Evolutionary conservation across 37 sponge, comb jelly and placozoan species (phyloP).

Genomic region (Dysidea cf. avara): DNA sequence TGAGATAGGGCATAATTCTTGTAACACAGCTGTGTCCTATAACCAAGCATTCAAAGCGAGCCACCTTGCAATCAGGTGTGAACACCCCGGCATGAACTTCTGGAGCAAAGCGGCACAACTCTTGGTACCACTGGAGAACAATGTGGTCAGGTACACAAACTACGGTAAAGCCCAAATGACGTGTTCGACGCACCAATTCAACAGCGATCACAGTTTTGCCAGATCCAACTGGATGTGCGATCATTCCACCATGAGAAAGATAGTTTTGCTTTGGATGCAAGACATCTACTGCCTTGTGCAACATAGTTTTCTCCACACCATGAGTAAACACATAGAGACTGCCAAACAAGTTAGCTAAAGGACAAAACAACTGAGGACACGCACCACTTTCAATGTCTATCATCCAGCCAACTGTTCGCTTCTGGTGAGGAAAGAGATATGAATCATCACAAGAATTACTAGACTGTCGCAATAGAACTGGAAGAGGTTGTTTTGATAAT

Average conservation of each 20-base stretch:
- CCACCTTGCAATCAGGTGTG: too few relatives aligned
- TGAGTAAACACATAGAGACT: not conserved
- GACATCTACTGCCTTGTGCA: not conserved
- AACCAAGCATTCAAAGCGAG: too few relatives aligned
- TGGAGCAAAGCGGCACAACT: slow-evolving; percentile 15
- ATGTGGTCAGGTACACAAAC: slow-evolving; percentile 13
- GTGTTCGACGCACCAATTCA: not conserved
- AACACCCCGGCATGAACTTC: not conserved
- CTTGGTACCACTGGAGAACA: slow-evolving; percentile 9
- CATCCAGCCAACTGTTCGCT: slow-evolving; percentile 7
- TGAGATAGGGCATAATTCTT: too few relatives aligned
- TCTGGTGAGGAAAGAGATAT: slow-evolving; percentile 4
- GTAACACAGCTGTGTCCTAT: too few relatives aligned
- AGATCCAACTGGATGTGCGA: slow-evolving; percentile 32
- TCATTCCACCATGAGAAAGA: slow-evolving; percentile 10
- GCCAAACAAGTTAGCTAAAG: not conserved
- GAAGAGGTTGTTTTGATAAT: too few relatives aligned
- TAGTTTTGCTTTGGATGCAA: not conserved
- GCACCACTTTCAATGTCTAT: not conserved
- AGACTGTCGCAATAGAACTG: not conserved
- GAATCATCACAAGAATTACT: too few relatives aligned
- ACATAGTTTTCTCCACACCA: not conserved
- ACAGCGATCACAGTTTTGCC: slow-evolving; percentile 15
- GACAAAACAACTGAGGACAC: not conserved
- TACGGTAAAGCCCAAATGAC: not conserved